Evolutionary conservation across 2,113 vertebrate genomes (phyloP), one percentile per base, ranked within the genome.

Genomic region (Lipophrys pholis): DNA sequence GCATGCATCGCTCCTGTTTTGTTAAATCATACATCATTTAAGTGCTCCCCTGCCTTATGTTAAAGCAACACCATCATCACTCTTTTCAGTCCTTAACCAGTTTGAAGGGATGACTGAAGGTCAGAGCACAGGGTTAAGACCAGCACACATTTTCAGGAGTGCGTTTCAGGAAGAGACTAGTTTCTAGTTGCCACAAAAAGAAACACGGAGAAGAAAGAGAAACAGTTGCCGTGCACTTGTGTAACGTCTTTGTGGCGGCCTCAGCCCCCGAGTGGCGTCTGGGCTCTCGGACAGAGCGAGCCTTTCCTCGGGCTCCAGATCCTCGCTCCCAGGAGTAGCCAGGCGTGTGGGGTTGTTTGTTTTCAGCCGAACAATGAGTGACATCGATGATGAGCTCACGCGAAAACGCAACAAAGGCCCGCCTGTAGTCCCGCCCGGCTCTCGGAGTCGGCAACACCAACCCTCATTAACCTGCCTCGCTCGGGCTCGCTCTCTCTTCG

Each of bases 381-480:
- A 87, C 83, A 82, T 73, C 70, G 81, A 88, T 71, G 85, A 86
- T 91, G 90, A 91, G 85, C 88, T 91, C 88, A 89, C 80, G 69
- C 67, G 9, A 50, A 76, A 78, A 67, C 5, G 1, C 60, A 75
- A 91, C 87, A 91, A 93, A 83, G 81, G 48, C 53, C 61, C 7
- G 69, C 55, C 82, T 91, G 83, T 90, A 46, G 56, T 72, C n/a
- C 64, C n/a, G 57, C 57, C 60, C 41, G 61, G 57, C 39, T 73
- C 60, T 42, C 62, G 41, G 11, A 61, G 70, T 43, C 14, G 0
- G 55, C 69, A 63, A 51, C 73, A 85, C 82, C 81, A 65, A 82
- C 49, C 72, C 61, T 79, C 73, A 69, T 81, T 57, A 81, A 80
- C 17, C 72, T 7, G 42, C 64, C 40, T 65, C n/a, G 3, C 21